Evolutionary conservation across 1,140 invertebrate genomes (phyloP), one percentile per base, ranked within the genome.

Genomic region (Amphibalanus amphitrite): DNA sequence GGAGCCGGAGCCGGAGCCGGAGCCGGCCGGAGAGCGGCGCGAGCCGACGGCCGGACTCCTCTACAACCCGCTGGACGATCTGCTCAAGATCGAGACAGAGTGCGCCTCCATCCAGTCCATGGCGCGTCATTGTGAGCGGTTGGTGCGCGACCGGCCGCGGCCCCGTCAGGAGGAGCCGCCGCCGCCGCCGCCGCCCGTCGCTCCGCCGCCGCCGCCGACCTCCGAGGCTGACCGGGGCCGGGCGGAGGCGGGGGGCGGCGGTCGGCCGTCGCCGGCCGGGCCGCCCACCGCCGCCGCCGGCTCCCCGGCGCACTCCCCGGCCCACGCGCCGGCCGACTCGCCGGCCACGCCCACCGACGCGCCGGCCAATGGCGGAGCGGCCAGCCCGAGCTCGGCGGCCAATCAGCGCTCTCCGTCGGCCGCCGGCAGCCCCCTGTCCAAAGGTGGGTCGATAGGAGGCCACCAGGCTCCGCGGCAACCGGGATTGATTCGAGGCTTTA

Each of bases 71-170:
- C 74, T 83, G 3, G 84, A 85, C 67, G 84, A 80, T 75, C 73
- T 84, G 67, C 70, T 83, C 25, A 84, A 83, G 75, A 80, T 84
- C 15, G 84, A 86, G 70, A 80, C 81, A 69, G 82, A 85, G 67
- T 83, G 82, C 76, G 79, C 77, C 1, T 80, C 77, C 28, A 82
- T 85, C 65, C 82, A 83, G 71, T 80, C 79, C 20, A 67, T 67
- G 65, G 65, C 65, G 26, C 65, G 65, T 59, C 72, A 20, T 73
- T 72, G 1, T 73, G 73, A 1, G 30, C 64, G 23, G 70, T 20
- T 70, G 28, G 29, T 29, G 64, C 28, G 40, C 69, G 71, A 26
- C 71, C 65, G 8, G 47, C 47, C 47, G 6, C 47, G 47, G 17
- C 38, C 38, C 6, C 38, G 38, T 6, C 38, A 17, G 17, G 47